Evolutionary conservation across 1,140 invertebrate genomes (phyloP).

Genomic region (Plectrocnemia conspersa): DNA sequence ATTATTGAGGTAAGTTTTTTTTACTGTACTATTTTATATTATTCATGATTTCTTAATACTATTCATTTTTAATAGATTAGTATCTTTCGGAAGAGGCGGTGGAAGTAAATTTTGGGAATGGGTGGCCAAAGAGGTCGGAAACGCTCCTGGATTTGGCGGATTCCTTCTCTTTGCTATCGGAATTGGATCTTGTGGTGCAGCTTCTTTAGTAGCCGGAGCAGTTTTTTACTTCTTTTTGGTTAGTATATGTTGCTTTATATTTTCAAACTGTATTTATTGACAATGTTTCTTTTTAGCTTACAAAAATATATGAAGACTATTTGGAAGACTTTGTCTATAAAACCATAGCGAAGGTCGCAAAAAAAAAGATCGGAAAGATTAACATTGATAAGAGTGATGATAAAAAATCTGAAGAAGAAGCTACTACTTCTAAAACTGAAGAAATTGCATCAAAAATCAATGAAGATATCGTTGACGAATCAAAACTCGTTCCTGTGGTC

Average conservation of each 20-base stretch:
- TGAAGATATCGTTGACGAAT: neutral
- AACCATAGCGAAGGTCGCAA: conserved; percentile 48
- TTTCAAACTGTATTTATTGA: conserved; percentile 10
- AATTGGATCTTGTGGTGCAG: conserved; percentile 42
- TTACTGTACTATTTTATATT: conserved; percentile 3
- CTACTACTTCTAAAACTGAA: too few relatives aligned
- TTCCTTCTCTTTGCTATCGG: conserved; percentile 40
- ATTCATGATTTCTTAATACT: conserved; percentile 9
- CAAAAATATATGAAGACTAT: conserved; percentile 70
- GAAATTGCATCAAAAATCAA: neutral
- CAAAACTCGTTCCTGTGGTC: neutral
- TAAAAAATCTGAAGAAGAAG: conserved; percentile 28
- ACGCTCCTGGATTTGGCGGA: conserved; percentile 43
- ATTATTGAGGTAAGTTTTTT: conserved; percentile 48
- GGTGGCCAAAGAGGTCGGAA: conserved; percentile 47
- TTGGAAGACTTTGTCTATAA: conserved; percentile 61
- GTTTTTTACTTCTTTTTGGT: conserved; percentile 57
- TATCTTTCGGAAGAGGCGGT: conserved; percentile 47
- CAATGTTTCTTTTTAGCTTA: conserved; percentile 51
- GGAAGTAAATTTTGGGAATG: conserved; percentile 50
- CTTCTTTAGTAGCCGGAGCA: conserved; percentile 48
- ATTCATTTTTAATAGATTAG: conserved; percentile 18
- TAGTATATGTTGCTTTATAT: conserved; percentile 26
- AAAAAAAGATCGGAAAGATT: conserved; percentile 38
- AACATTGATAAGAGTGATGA: conserved; percentile 38